These are phyloP conservation scores for Ciconia boyciana DNA, from an alignment of 2,113 vertebrate species.

Conservation along the genomic window DNA sequence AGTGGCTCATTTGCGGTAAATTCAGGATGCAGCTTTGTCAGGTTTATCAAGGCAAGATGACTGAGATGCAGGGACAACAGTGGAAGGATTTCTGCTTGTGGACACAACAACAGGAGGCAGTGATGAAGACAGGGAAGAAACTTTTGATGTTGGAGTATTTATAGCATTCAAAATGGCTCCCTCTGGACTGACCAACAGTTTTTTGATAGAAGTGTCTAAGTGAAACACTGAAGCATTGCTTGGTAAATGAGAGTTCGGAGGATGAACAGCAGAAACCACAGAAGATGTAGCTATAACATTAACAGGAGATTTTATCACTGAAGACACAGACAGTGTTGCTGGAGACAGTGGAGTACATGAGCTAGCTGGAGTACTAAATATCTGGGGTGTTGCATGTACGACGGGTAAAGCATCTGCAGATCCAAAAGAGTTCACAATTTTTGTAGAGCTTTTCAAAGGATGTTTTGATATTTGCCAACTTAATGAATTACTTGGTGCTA, in stretches of 20 bases:
- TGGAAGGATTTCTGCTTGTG: conserved; percentile 65
- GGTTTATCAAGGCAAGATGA: conserved; percentile 72
- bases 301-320: conserved; percentile 61
- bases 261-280: conserved; percentile 55
- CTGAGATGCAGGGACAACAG: conserved; percentile 69
- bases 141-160: conserved; percentile 71
- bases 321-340: conserved; percentile 54
- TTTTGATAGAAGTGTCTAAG: conserved; percentile 77
- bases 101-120: conserved; percentile 71
- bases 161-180: conserved; percentile 86
- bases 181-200: conserved; percentile 89
- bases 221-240: conserved; percentile 69
- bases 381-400: conserved; percentile 76
- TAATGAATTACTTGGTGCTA: conserved; percentile 61
- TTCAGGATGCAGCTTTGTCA: conserved; percentile 76
- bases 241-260: conserved; percentile 56
- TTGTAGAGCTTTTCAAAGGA: conserved; percentile 73
- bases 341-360: conserved; percentile 60
- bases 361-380: conserved; percentile 66
- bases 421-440: conserved; percentile 77
- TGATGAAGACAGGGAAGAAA: conserved; percentile 67
- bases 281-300: conserved; percentile 58
- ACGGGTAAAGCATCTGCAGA: conserved; percentile 75
- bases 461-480: conserved; percentile 65
- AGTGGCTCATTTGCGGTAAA: conserved; percentile 67